A percentile compares a stretch with the other conserved stretches of the same genome.
These are phyloP conservation scores for Melolontha melolontha DNA, from an alignment of 2,888 invertebrate genomes.

Conservation along the genomic window DNA sequence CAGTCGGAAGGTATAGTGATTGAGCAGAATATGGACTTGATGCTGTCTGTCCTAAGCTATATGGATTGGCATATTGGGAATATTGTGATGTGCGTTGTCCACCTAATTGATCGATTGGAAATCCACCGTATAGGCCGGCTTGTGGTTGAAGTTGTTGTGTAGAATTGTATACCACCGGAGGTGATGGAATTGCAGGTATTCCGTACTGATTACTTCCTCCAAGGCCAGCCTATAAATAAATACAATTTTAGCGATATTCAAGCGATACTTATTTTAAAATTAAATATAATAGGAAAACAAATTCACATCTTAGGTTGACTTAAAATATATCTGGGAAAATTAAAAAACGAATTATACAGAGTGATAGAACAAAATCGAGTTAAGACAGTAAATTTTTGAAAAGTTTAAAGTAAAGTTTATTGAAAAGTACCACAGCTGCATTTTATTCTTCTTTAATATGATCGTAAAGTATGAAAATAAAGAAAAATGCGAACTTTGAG, in stretches of 20 bases:
- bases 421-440: too few relatives aligned
- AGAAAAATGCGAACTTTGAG: too few relatives aligned
- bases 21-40: constrained; percentile 77
- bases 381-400: too few relatives aligned
- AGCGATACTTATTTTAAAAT: neutral
- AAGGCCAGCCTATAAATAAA: constrained; percentile 58
- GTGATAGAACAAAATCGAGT: too few relatives aligned
- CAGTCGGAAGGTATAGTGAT: constrained; percentile 73
- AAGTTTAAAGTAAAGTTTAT: too few relatives aligned
- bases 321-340: too few relatives aligned
- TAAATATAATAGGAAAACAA: too few relatives aligned
- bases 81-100: constrained; percentile 83
- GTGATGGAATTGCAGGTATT: constrained; percentile 88
- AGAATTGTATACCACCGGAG: constrained; percentile 86
- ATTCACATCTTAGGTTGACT: too few relatives aligned
- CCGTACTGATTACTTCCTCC: constrained; percentile 75
- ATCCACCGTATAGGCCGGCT: constrained; percentile 86
- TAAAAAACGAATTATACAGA: too few relatives aligned
- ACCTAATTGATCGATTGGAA: constrained; percentile 75
- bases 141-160: constrained; percentile 78
- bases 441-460: too few relatives aligned
- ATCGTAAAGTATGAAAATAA: too few relatives aligned
- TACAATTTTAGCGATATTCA: constrained; percentile 8
- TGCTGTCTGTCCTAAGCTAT: constrained; percentile 72
- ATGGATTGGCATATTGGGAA: constrained; percentile 76